phyloP scores from a whole-genome alignment of 2,888 invertebrate species.

The Rhagophthalmus giganteus region DNA sequence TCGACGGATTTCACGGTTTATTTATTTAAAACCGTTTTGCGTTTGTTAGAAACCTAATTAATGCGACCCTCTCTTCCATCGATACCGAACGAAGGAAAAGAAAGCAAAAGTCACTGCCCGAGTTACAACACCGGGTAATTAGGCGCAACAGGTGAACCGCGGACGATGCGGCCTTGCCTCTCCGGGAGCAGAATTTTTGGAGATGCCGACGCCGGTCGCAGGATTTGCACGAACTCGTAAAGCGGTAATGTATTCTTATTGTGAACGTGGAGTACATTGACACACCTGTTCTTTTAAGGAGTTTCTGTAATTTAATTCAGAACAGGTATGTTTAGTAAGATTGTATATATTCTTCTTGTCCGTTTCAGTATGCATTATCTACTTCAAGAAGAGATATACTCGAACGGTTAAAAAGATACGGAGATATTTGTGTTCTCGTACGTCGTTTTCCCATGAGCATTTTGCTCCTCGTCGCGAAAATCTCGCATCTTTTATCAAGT shows the following conservation, averaged over 20 bases:
- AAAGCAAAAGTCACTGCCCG: constrained; percentile 36
- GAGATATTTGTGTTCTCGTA: constrained; percentile 11
- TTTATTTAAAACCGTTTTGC: constrained; percentile 37
- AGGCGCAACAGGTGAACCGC: constrained; percentile 34
- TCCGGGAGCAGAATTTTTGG: too few relatives aligned
- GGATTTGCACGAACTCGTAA: constrained; percentile 29
- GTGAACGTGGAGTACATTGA: constrained; percentile 27
- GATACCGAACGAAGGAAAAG: constrained; percentile 24
- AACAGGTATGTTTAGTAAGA: constrained; percentile 36
- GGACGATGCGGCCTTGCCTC: constrained; percentile 22
- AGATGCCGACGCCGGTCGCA: too few relatives aligned
- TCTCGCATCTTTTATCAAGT: constrained; percentile 8
- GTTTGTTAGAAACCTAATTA: constrained; percentile 22
- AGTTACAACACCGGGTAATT: constrained; percentile 32
- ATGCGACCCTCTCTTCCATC: constrained; percentile 18
- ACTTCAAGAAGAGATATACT: constrained; percentile 6
- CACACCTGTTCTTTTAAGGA: constrained; percentile 38
- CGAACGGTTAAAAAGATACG: constrained; percentile 5
- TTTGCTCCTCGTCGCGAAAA: constrained; percentile 6
- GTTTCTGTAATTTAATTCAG: constrained; percentile 38
- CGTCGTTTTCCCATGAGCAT: constrained; percentile 12
- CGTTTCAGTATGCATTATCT: constrained; percentile 24
- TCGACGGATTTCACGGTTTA: constrained; percentile 36
- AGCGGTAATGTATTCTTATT: constrained; percentile 29
- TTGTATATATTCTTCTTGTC: constrained; percentile 24